Conservation (phyloP, 2,113 vertebrate species). For the Pelobates fuscus region DNA sequence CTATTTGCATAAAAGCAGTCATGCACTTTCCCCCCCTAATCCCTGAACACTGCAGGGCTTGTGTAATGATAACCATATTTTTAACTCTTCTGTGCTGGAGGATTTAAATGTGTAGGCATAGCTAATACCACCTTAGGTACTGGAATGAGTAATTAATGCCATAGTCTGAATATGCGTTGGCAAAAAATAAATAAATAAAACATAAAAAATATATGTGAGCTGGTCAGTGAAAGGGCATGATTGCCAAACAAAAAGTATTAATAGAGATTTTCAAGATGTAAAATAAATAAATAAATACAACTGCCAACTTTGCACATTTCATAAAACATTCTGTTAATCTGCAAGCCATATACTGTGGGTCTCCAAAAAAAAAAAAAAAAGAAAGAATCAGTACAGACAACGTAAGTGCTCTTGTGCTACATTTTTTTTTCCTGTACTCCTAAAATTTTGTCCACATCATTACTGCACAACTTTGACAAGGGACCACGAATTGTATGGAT, state of each 20-base stretch:
- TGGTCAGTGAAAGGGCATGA: constrained; percentile 74
- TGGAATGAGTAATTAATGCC: constrained; percentile 27
- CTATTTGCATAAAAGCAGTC: constrained; percentile 86
- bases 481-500: background rate
- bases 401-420: background rate
- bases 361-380: constrained; percentile 50
- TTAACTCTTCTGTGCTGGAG: constrained; percentile 44
- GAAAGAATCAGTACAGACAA: constrained; percentile 22
- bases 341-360: constrained; percentile 65
- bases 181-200: constrained; percentile 58
- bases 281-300: constrained; percentile 48
- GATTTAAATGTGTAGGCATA: constrained; percentile 8
- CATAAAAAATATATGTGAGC: constrained; percentile 42
- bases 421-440: constrained; percentile 20
- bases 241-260: constrained; percentile 77
- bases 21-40: constrained; percentile 86
- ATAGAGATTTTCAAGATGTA: constrained; percentile 63
- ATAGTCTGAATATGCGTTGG: constrained; percentile 72
- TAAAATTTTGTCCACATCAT: constrained; percentile 6
- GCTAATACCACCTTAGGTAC: constrained; percentile 8
- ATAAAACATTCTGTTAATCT: constrained; percentile 53
- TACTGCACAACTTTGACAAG: constrained; percentile 12
- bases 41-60: constrained; percentile 87
- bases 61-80: constrained; percentile 89
- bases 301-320: constrained; percentile 80